Base-by-base conservation (phyloP, 2,113 vertebrate genomes). In the Rattus norvegicus region DNA sequence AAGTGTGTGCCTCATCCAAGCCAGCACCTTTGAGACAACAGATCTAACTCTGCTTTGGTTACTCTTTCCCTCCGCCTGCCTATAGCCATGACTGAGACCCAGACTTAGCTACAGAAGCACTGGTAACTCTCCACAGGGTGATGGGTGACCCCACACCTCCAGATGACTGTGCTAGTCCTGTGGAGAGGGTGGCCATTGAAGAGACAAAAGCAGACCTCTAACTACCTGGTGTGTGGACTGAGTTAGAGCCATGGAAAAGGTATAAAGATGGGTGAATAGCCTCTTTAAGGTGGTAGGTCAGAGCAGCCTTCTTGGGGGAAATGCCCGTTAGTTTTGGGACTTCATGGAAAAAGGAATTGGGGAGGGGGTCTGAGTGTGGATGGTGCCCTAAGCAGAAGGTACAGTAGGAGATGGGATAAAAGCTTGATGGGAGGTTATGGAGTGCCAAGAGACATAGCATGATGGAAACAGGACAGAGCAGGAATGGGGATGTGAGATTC, bases 181-280 rank as follows among this genome's bases (percentile, higher is more conserved):
- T 26, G 22, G 65, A 28, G 33, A 52, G 61, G 69, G 63, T 12
- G n/a, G 75, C 79, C 17, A 6, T 54, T 61, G 69, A 54, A 75
- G 43, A 83, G 26, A 87, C 47, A 65, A 39, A n/a, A 30, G 52
- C 76, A 52, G 17, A 43, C 8, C 0, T 2, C 0, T 36, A n/a
- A 65, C 19, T 33, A 33, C 5, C 26, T 4, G 36, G 0, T 28
- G 67, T 22, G 59, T 4, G 0, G 13, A 76, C 10, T 1, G 75
- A 54, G 2, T 5, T 26, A 20, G 43, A 61, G 52, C n/a, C 43
- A 81, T 3, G 26, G 16, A 16, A 2, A 5, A 80, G 87, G 26
- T n/a, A 0, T 11, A 22, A 54, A 13, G 24, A 69, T 14, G 24
- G 47, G 2, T 0, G 16, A 17, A 11, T 0, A 7, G 6, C 20